A percentile compares a stretch with the other conserved stretches of the same genome.
Evolutionary conservation across 2,113 vertebrate species (phyloP).

Genomic region (Galeopterus variegatus): DNA sequence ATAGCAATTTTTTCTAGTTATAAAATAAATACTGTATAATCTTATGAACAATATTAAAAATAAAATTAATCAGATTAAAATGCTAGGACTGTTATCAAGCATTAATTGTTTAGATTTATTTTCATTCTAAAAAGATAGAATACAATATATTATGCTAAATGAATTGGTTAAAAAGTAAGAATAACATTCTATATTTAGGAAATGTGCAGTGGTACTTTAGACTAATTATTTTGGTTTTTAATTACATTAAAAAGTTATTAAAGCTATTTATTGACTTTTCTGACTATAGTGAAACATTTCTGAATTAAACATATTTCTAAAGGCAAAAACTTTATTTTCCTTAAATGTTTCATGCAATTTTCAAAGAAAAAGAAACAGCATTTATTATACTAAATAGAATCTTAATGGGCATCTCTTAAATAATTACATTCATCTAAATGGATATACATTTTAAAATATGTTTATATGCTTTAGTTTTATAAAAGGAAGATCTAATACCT

Average conservation of each 20-base stretch:
- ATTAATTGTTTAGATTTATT: background rate
- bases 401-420: conserved; percentile 6
- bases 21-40: conserved; percentile 56
- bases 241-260: conserved; percentile 57
- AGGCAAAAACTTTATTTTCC: conserved; percentile 34
- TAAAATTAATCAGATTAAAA: conserved; percentile 61
- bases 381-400: conserved; percentile 19
- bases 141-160: conserved; percentile 3
- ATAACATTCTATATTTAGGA: conserved; percentile 32
- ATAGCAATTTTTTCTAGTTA: conserved; percentile 30
- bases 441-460: conserved; percentile 24
- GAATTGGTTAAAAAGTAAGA: conserved; percentile 37
- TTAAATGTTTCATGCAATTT: conserved; percentile 44
- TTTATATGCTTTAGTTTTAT: background rate
- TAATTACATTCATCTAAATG: conserved; percentile 38
- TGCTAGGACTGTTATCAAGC: background rate
- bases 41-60: conserved; percentile 57
- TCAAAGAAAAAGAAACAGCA: background rate
- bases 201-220: background rate
- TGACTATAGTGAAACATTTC: conserved; percentile 9
- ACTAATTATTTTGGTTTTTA: conserved; percentile 62
- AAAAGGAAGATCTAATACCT: background rate
- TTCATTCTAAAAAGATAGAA: conserved; percentile 16
- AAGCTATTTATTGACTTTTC: conserved; percentile 38
- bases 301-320: conserved; percentile 60